Conservation (phyloP, 2,888 invertebrate genomes). For the Mythimna ferrago region DNA sequence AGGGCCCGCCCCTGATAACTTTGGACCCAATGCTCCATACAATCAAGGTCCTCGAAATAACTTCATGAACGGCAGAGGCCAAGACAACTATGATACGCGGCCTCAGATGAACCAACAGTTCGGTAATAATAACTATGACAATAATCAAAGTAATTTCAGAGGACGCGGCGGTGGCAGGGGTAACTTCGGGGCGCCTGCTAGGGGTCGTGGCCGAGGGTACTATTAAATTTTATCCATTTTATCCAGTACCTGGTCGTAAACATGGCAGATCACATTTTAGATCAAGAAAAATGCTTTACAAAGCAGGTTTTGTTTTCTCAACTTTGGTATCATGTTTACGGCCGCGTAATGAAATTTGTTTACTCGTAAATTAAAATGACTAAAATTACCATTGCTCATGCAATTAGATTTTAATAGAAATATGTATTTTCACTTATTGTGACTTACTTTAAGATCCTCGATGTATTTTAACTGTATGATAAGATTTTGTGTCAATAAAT, state of each 20-base stretch:
- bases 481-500: slow-evolving; percentile 46
- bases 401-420: slow-evolving; percentile 25
- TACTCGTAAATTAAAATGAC: slow-evolving; percentile 17
- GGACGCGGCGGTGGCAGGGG: slow-evolving; percentile 75
- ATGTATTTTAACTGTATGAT: slow-evolving; percentile 42
- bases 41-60: slow-evolving; percentile 73
- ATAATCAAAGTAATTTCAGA: slow-evolving; percentile 65
- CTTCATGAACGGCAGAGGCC: slow-evolving; percentile 71
- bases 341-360: background rate
- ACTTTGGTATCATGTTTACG: background rate
- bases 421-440: slow-evolving; percentile 41
- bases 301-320: background rate
- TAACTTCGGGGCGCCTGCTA: slow-evolving; percentile 64
- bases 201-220: slow-evolving; percentile 77
- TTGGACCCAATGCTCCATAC: slow-evolving; percentile 48
- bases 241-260: background rate
- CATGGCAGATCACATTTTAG: background rate
- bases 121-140: slow-evolving; percentile 62
- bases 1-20: slow-evolving; percentile 43
- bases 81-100: slow-evolving; percentile 65
- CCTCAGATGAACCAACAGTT: slow-evolving; percentile 66
- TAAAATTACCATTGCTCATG: slow-evolving; percentile 22
- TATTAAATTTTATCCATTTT: slow-evolving; percentile 30
- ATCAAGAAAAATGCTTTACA: background rate
- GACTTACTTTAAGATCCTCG: slow-evolving; percentile 29